These are phyloP conservation scores for Sciurus vulgaris DNA, from an alignment of 2,797 vertebrate species.

Conservation along the genomic window DNA sequence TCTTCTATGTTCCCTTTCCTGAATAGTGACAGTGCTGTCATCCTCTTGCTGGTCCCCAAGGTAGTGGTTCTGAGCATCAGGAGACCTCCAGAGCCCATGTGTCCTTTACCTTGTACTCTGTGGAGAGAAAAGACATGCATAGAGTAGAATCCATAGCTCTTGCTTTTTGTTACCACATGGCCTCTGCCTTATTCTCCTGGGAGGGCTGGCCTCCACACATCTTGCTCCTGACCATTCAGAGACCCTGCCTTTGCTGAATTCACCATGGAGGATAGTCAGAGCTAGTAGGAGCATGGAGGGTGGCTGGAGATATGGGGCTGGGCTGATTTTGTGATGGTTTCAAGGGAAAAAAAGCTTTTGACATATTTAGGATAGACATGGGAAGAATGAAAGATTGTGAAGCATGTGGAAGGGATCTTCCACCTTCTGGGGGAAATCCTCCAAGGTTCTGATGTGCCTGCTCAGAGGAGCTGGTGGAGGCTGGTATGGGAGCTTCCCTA, in stretches of 20 bases:
- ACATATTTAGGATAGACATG: conserved; percentile 4
- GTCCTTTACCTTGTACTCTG: conserved; percentile 96
- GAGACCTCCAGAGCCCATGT: conserved; percentile 38
- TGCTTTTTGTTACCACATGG: neutral
- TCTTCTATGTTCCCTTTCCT: neutral
- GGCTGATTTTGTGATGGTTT: neutral
- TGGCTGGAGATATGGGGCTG: neutral
- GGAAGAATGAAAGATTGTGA: neutral
- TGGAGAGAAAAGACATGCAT: conserved; percentile 83
- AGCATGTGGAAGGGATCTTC: neutral
- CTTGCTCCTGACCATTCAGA: neutral
- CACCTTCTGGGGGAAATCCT: too few species aligned
- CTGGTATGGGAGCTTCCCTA: neutral
- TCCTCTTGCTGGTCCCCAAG: conserved; percentile 22
- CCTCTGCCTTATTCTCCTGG: neutral
- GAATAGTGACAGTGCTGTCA: neutral
- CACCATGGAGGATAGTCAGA: neutral
- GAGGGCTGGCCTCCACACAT: neutral
- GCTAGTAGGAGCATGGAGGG: neutral
- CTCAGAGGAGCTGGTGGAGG: neutral
- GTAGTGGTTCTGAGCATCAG: conserved; percentile 51
- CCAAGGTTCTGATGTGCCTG: neutral
- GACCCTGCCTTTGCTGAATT: neutral
- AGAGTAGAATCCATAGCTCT: neutral
- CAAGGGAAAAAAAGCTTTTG: neutral